These are phyloP conservation scores for Campoplex nolae DNA, from an alignment of 2,888 invertebrate species.

Conservation along the genomic window DNA sequence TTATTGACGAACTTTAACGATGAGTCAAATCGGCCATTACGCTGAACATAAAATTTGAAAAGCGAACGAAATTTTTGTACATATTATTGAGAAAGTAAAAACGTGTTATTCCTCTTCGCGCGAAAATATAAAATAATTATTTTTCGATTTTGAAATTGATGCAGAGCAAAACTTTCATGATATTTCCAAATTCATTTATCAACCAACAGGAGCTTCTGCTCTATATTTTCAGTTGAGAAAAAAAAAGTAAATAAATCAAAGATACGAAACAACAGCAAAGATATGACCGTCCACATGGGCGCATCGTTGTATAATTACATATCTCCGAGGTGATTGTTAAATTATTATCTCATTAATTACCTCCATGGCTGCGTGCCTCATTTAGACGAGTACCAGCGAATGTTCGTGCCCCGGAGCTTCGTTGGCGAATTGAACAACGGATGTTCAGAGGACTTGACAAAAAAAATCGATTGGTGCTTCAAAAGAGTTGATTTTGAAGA, in stretches of 20 bases:
- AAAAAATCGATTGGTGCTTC: neutral
- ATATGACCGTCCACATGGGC: constrained; percentile 11
- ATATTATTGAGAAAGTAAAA: neutral
- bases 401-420: constrained; percentile 11
- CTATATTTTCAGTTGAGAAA: neutral
- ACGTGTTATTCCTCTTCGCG: neutral
- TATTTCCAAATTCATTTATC: neutral
- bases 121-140: neutral
- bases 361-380: constrained; percentile 78
- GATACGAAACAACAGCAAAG: constrained; percentile 17
- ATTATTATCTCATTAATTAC: constrained; percentile 70
- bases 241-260: neutral
- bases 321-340: constrained; percentile 25
- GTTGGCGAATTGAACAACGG: neutral
- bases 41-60: neutral
- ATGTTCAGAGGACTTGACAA: neutral
- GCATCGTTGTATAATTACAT: neutral
- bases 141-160: neutral
- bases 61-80: neutral
- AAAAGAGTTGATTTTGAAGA: neutral
- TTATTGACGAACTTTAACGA: neutral
- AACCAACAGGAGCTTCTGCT: neutral
- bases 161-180: neutral
- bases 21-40: neutral
- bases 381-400: constrained; percentile 64